phyloP scores from a whole-genome alignment of 1,140 invertebrate genomes.

The Zaprionus africanus region DNA sequence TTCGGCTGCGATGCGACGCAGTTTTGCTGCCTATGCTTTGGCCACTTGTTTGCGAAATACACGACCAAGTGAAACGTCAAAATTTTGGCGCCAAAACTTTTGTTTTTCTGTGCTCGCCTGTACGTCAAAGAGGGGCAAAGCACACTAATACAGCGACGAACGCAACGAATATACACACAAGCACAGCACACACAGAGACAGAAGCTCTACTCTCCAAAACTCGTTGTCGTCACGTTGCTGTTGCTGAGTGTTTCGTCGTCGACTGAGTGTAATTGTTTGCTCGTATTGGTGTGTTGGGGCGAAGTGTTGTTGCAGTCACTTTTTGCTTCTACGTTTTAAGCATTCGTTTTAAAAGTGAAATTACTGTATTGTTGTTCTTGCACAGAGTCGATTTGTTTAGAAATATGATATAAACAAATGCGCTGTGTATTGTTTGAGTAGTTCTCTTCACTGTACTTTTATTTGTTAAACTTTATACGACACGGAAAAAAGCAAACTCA shows the following conservation, averaged over 20 bases:
- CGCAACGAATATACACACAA: background rate
- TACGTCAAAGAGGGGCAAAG: constrained; percentile 58
- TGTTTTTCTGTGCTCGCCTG: constrained; percentile 60
- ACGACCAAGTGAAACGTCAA: constrained; percentile 72
- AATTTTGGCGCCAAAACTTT: constrained; percentile 79
- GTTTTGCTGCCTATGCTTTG: constrained; percentile 58
- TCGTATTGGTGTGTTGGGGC: constrained; percentile 38
- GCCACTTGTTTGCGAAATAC: constrained; percentile 71
- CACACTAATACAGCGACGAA: constrained; percentile 49
- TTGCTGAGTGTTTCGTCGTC: constrained; percentile 22
- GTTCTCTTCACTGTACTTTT: constrained; percentile 28
- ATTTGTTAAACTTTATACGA: constrained; percentile 18
- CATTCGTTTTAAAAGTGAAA: constrained; percentile 64
- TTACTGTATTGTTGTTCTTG: constrained; percentile 47
- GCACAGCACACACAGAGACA: constrained; percentile 20
- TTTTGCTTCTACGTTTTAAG: constrained; percentile 41
- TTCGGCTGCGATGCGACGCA: constrained; percentile 54
- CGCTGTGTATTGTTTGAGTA: constrained; percentile 13
- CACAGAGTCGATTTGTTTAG: constrained; percentile 59
- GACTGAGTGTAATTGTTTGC: constrained; percentile 37
- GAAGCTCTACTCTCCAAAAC: constrained; percentile 55
- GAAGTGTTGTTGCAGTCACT: constrained; percentile 48
- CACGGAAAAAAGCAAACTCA: constrained; percentile 36
- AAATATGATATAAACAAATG: constrained; percentile 65
- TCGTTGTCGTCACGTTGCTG: constrained; percentile 23